phyloP scores from a whole-genome alignment of 2,113 vertebrate species.

The Donacobius atricapilla region DNA sequence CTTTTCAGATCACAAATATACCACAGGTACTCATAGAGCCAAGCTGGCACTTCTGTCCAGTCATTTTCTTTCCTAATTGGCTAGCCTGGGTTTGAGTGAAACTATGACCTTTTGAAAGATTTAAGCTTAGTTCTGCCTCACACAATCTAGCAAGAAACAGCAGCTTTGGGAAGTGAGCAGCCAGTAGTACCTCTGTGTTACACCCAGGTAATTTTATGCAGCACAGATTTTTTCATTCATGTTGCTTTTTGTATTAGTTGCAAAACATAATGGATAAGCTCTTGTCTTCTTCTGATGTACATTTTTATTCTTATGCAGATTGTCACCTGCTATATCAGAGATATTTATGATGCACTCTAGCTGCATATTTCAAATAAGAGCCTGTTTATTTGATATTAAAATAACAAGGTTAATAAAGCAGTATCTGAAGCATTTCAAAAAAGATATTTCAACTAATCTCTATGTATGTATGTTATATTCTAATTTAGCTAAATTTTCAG shows the following conservation, averaged over 20 bases:
- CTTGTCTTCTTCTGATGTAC: not conserved
- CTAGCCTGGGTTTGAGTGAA: not conserved
- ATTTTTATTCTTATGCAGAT: not conserved
- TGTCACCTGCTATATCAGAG: not conserved
- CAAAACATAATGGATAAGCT: not conserved
- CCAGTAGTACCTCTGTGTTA: not conserved
- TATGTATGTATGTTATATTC: not conserved
- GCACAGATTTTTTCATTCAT: not conserved
- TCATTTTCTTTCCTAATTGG: not conserved
- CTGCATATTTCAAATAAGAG: not conserved
- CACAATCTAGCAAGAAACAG: not conserved
- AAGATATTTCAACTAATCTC: not conserved
- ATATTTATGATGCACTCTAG: not conserved
- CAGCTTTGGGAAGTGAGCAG: not conserved
- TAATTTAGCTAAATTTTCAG: not conserved
- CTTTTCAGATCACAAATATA: not conserved
- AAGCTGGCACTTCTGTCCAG: not conserved
- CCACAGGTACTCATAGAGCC: not conserved
- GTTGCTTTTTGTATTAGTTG: not conserved
- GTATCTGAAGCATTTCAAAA: not conserved
- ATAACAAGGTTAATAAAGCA: not conserved
- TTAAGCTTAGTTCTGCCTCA: not conserved
- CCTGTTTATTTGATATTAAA: not conserved
- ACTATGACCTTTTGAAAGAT: not conserved
- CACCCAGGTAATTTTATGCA: not conserved